Base-by-base conservation (phyloP, 1,140 invertebrate species). In the Leptestheria dahalacensis region DNA sequence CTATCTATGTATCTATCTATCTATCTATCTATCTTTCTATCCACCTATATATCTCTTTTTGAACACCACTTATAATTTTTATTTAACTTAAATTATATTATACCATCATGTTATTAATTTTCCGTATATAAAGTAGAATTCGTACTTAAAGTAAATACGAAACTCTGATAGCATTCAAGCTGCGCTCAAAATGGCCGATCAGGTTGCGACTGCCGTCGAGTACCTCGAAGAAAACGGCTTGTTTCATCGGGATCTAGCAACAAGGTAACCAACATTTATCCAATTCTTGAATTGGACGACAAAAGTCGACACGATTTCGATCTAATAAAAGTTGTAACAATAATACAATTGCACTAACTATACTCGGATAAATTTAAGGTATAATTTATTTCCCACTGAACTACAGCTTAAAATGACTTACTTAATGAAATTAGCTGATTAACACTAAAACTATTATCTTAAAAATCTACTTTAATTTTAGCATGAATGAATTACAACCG, bases 221-320 rank as follows among this genome's bases (percentile, higher is more conserved):
- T 53, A 53, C 15, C 51, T 53, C 20, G n/a, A 53, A 53, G 51
- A 53, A 15, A 18, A 24, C 6, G 55, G 48, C n/a, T 26, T 49
- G 58, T 20, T 57, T 21, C 29, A 52, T 26, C 26, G 25, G 15
- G 58, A 60, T 52, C n/a, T 52, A 18, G 49, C 47, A 48, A 52
- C 48, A 29, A 33, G 58, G 29, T 60, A 52, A 57, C 15, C 26
- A 21, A 10, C n/a, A 41, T 26, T 28, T 41, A 15, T 24, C 23
- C 12, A 21, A 21, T 52, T n/a, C 48, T 2, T 52, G n/a, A 33
- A 18, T 59, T 18, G 11, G 23, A 15, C 15, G 15, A 41, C 33
- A 9, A 15, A 41, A 9, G 33, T 41, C 33, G 6, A 41, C 6
- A 9, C 33, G 33, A 41, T 41, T 41, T 41, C n/a, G 33, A 9